These are phyloP conservation scores for Copsychus sechellarum DNA, from an alignment of 2,113 vertebrate genomes.

Conservation along the genomic window DNA sequence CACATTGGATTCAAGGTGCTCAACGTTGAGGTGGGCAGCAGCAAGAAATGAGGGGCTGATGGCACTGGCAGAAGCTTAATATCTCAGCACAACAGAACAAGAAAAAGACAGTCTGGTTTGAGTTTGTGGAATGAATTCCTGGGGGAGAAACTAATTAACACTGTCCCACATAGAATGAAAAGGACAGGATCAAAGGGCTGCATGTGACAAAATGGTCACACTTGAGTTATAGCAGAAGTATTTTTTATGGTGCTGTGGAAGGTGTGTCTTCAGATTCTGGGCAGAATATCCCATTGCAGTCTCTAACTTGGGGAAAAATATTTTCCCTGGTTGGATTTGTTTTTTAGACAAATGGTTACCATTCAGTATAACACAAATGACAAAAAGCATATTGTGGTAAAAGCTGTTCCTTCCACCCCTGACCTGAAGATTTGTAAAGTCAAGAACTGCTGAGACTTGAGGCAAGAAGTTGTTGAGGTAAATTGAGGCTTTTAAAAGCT, in stretches of 20 bases:
- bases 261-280: not conserved
- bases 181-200: not conserved
- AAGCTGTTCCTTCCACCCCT: not conserved
- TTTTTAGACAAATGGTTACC: not conserved
- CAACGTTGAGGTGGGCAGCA: not conserved
- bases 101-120: not conserved
- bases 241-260: not conserved
- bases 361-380: not conserved
- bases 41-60: not conserved
- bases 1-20: not conserved
- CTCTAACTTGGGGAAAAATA: not conserved
- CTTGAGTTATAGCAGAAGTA: not conserved
- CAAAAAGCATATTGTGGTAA: not conserved
- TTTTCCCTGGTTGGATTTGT: not conserved
- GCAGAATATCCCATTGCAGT: not conserved
- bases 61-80: not conserved
- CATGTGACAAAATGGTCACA: not conserved
- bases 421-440: not conserved
- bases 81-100: not conserved
- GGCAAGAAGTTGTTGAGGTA: not conserved
- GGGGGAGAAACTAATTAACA: not conserved
- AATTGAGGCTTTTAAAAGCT: not conserved
- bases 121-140: not conserved
- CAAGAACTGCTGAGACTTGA: not conserved
- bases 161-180: not conserved